Evolutionary conservation across 2,888 invertebrate species (phyloP).

Genomic region (Frankliniella intonsa): DNA sequence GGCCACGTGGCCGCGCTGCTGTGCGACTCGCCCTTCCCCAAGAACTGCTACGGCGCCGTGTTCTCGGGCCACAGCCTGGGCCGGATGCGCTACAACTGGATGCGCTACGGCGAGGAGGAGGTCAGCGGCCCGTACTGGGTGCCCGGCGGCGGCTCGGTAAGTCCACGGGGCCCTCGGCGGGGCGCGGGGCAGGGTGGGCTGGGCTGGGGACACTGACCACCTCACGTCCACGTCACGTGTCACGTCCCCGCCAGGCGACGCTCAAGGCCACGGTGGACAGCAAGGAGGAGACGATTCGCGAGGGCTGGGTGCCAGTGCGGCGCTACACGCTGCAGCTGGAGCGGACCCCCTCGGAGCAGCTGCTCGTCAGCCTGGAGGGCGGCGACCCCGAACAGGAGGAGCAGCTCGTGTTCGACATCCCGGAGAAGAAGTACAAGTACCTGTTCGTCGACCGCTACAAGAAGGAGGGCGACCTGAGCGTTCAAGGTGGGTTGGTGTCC

Average conservation of each 20-base stretch:
- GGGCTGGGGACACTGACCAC: neutral
- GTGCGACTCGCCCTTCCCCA: constrained; percentile 11
- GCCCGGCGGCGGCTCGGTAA: neutral
- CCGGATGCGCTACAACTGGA: constrained; percentile 2
- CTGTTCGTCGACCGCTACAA: constrained; percentile 13
- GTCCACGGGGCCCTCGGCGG: neutral
- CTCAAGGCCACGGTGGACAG: neutral
- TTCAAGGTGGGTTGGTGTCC: neutral
- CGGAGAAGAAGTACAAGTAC: neutral
- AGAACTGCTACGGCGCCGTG: neutral
- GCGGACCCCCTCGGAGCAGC: neutral
- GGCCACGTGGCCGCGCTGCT: constrained; percentile 1
- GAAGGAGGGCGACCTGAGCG: constrained; percentile 2
- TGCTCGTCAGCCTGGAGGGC: neutral
- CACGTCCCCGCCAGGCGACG: neutral
- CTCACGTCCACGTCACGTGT: too few relatives aligned
- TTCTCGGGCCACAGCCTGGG: neutral
- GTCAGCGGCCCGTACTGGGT: neutral
- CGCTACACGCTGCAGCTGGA: neutral
- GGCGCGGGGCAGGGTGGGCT: too few relatives aligned
- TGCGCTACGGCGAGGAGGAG: neutral
- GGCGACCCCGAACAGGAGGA: constrained; percentile 2
- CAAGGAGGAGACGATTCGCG: constrained; percentile 4
- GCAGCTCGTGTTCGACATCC: neutral
- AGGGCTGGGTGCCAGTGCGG: constrained; percentile 2